These are phyloP conservation scores for Prinia subflava DNA, from an alignment of 2,113 vertebrate genomes.

Conservation along the genomic window DNA sequence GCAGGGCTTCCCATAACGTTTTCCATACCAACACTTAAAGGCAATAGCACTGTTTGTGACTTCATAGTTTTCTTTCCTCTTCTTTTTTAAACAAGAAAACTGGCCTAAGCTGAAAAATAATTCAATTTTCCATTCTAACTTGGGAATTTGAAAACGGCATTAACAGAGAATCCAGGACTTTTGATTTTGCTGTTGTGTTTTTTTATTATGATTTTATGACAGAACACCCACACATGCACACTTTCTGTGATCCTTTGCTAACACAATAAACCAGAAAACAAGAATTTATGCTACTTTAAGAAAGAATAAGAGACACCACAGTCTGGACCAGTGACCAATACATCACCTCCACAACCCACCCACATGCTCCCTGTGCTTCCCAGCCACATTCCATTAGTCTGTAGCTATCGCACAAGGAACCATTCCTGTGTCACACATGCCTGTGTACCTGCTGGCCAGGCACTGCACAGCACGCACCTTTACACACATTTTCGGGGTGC, in stretches of 20 bases:
- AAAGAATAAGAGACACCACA: not conserved
- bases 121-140: not conserved
- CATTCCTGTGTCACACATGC: fast-evolving
- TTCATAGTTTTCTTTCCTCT: not conserved
- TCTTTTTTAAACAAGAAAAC: not conserved
- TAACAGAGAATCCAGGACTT: not conserved
- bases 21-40: not conserved
- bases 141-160: not conserved
- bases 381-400: not conserved
- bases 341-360: not conserved
- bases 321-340: not conserved
- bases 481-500: fast-evolving
- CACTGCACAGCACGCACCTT: fast-evolving
- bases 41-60: not conserved
- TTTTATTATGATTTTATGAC: not conserved
- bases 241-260: not conserved
- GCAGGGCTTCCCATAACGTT: not conserved
- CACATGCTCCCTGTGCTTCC: not conserved
- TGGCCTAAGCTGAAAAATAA: not conserved
- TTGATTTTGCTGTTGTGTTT: not conserved
- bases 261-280: not conserved
- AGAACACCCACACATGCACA: not conserved
- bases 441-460: fast-evolving
- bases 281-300: not conserved
- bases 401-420: not conserved